These are phyloP conservation scores for Stegophylla sp. DNA, from an alignment of 2,888 invertebrate genomes.

Conservation along the genomic window DNA sequence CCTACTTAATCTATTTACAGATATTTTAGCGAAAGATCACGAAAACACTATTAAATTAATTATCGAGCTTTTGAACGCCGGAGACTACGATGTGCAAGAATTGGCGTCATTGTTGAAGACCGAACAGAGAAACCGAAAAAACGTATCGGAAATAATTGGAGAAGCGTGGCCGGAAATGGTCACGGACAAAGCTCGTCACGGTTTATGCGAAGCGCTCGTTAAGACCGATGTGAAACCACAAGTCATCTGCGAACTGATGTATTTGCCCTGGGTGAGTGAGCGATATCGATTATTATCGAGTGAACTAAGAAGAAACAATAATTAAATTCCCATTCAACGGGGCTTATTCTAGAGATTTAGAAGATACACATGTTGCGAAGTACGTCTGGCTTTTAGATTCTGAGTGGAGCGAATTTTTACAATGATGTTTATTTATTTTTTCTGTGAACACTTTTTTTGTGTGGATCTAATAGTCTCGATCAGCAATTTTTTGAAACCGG, in stretches of 20 bases:
- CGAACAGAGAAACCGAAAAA: background rate
- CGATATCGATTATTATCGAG: background rate
- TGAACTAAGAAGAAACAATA: no score
- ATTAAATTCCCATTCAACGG: no score
- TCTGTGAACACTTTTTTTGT: no score
- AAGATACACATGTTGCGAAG: no score
- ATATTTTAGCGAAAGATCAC: slow-evolving; percentile 15
- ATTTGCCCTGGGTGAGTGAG: slow-evolving; percentile 31
- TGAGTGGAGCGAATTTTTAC: no score
- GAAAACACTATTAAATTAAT: background rate
- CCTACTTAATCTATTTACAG: no score
- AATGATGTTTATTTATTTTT: no score
- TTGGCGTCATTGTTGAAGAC: background rate
- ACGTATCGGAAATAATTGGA: slow-evolving; percentile 18
- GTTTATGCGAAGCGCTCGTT: slow-evolving; percentile 36
- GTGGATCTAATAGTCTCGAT: no score
- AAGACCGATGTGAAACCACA: background rate
- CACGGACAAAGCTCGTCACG: slow-evolving; percentile 34
- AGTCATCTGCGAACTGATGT: slow-evolving; percentile 20
- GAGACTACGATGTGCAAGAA: background rate
- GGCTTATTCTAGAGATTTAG: no score
- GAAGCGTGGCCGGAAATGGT: slow-evolving; percentile 33
- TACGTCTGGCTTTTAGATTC: no score
- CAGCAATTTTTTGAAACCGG: no score
- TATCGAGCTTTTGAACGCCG: slow-evolving; percentile 20